A percentile compares a stretch with the other conserved stretches of the same genome.
Evolutionary conservation across 2,797 vertebrate genomes (phyloP).

Genomic region (Hemitrygon akajei): DNA sequence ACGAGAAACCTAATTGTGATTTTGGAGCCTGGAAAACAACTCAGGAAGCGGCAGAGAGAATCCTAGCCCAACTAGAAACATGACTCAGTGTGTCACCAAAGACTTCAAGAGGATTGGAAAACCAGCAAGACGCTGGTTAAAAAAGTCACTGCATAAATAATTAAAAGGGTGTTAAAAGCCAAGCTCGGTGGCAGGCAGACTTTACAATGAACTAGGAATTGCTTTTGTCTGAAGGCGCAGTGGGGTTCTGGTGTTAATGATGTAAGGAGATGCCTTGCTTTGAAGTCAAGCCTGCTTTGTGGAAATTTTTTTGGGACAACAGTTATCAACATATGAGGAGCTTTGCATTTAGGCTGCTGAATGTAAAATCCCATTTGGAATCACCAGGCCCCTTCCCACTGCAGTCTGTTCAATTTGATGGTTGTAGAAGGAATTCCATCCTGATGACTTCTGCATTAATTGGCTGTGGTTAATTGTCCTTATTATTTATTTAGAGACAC

Average conservation of each 20-base stretch:
- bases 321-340: neutral
- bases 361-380: neutral
- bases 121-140: no score
- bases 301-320: neutral
- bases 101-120: no score
- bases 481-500: no score
- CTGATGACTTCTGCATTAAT: neutral
- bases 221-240: neutral
- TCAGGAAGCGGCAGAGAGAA: no score
- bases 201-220: neutral
- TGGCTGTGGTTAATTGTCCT: no score
- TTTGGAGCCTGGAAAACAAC: no score
- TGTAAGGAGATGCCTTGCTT: neutral
- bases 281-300: neutral
- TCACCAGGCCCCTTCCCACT: neutral
- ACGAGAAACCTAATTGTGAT: no score
- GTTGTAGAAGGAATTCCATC: neutral
- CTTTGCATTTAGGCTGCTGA: neutral
- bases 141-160: no score
- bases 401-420: neutral
- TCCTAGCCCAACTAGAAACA: no score
- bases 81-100: no score
- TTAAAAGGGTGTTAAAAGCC: no score
- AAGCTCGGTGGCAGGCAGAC: neutral
- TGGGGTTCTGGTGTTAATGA: neutral